These are phyloP conservation scores for Heterodera schachtii DNA, from an alignment of 1,140 invertebrate genomes.

Conservation along the genomic window DNA sequence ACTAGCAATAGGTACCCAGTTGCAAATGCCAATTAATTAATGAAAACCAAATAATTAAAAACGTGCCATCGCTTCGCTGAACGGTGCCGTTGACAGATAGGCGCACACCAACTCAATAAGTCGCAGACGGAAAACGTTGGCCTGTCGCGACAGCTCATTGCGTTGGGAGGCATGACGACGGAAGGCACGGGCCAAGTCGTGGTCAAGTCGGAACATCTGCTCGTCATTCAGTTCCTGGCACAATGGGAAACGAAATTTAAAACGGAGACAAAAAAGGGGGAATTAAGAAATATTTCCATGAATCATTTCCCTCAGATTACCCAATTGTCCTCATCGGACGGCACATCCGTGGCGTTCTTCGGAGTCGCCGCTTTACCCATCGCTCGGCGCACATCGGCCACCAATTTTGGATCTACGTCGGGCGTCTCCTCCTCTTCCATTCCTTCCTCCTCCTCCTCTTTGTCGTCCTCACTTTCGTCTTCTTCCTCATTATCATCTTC, in stretches of 20 bases:
- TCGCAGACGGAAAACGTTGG: not conserved
- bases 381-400: not conserved
- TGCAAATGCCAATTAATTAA: no score
- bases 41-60: not conserved
- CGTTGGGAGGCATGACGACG: not conserved
- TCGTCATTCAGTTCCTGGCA: not conserved
- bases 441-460: not conserved
- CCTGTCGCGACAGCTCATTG: not conserved
- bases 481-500: not conserved
- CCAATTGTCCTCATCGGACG: not conserved
- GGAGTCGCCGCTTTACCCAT: not conserved
- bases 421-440: not conserved
- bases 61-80: not conserved
- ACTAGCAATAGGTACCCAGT: no score
- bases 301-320: not conserved
- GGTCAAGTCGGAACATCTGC: not conserved
- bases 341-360: not conserved
- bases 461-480: not conserved
- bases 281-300: not conserved
- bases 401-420: not conserved
- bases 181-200: not conserved
- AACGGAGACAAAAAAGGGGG: not conserved
- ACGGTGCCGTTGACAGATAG: not conserved
- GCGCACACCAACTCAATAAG: not conserved
- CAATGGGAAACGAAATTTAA: not conserved